Conservation (phyloP, 2,113 vertebrate genomes). For the Gasterosteus aculeatus region DNA sequence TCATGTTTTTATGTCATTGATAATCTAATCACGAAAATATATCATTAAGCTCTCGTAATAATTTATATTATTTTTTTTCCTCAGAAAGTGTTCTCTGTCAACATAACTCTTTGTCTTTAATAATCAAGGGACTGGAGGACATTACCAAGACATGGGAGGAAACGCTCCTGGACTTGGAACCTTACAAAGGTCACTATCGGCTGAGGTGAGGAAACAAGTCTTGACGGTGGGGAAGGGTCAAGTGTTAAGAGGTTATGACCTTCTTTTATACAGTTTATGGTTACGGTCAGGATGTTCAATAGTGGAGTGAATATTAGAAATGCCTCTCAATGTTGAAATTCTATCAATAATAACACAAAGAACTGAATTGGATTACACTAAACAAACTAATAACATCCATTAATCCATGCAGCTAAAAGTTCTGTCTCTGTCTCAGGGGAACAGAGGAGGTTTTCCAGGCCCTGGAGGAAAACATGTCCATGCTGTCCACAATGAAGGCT, state of each 20-base stretch:
- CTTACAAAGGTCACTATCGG: constrained; percentile 64
- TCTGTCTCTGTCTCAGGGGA: constrained; percentile 68
- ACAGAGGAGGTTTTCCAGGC: constrained; percentile 88
- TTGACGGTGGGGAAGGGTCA: neutral
- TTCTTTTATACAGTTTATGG: neutral
- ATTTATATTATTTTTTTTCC: too few relatives aligned
- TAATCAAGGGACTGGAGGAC: constrained; percentile 53
- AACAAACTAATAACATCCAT: neutral
- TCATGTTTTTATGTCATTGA: neutral
- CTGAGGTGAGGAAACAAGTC: constrained; percentile 55
- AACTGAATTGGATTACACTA: neutral
- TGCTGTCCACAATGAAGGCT: constrained; percentile 89
- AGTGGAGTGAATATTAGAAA: neutral
- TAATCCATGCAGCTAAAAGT: neutral
- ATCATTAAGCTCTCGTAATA: neutral
- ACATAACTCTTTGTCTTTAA: constrained; percentile 16
- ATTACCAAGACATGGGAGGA: constrained; percentile 63
- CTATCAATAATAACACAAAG: neutral
- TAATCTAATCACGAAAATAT: neutral
- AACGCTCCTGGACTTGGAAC: constrained; percentile 47
- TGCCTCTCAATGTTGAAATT: neutral
- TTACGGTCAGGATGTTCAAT: neutral
- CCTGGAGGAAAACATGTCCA: constrained; percentile 89
- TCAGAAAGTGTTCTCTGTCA: neutral
- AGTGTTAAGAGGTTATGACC: neutral